Evolutionary conservation across 2,888 invertebrate species (phyloP).

Genomic region (Tinea pellionella): DNA sequence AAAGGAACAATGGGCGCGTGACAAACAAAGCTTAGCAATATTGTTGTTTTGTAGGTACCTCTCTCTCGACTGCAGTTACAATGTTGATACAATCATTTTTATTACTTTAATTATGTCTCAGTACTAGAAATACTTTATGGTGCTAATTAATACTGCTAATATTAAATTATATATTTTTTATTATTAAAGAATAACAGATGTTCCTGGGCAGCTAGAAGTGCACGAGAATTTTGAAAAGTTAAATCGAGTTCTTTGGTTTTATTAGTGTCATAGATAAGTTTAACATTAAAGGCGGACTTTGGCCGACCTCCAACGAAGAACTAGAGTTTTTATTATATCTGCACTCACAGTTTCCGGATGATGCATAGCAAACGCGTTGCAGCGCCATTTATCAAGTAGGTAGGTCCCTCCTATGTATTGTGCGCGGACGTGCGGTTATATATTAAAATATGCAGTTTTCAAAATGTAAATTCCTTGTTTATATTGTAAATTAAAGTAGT

Average conservation of each 20-base stretch:
- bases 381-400: slow-evolving; percentile 3
- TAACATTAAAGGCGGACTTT: not conserved
- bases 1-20: slow-evolving; percentile 1
- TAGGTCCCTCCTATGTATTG: not conserved
- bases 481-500: not conserved
- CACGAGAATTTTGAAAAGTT: not conserved
- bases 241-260: not conserved
- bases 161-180: not conserved
- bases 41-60: not conserved
- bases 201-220: not conserved
- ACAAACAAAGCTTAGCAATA: not conserved
- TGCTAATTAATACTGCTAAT: not conserved
- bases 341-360: slow-evolving; percentile 11
- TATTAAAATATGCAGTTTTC: slow-evolving; percentile 6
- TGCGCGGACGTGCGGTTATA: slow-evolving; percentile 1
- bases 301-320: not conserved
- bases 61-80: slow-evolving; percentile 1
- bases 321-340: slow-evolving; percentile 7
- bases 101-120: not conserved
- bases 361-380: slow-evolving; percentile 12
- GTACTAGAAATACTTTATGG: not conserved
- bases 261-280: not conserved
- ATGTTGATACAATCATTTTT: not conserved
- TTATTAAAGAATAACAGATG: not conserved
- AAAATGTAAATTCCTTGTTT: slow-evolving; percentile 4